phyloP scores from a whole-genome alignment of 2,888 invertebrate species.

The Protonemura montana region DNA sequence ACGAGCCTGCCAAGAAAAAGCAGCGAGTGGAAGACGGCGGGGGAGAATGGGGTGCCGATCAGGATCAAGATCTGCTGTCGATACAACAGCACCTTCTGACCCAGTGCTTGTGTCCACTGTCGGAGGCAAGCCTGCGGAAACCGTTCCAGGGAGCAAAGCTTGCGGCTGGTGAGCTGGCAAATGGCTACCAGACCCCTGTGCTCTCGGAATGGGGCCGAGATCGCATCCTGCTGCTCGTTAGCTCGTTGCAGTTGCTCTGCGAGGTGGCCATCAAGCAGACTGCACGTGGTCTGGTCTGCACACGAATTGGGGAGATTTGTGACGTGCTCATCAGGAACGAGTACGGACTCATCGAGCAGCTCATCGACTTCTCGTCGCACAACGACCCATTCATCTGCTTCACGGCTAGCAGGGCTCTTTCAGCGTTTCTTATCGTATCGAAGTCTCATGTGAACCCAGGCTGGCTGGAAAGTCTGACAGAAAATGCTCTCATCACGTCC shows the following conservation, averaged over 20 bases:
- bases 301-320: conserved; percentile 80
- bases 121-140: conserved; percentile 73
- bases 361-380: conserved; percentile 79
- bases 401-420: conserved; percentile 79
- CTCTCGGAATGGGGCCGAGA: conserved; percentile 70
- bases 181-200: conserved; percentile 54
- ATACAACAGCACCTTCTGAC: conserved; percentile 74
- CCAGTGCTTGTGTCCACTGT: conserved; percentile 80
- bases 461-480: conserved; percentile 74
- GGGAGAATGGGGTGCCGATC: conserved; percentile 55
- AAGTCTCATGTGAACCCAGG: conserved; percentile 81
- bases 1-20: conserved; percentile 87
- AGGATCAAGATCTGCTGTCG: conserved; percentile 63
- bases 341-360: conserved; percentile 83
- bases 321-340: conserved; percentile 81
- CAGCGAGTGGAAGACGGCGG: conserved; percentile 68
- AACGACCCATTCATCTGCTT: conserved; percentile 83
- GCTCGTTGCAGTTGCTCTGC: conserved; percentile 82
- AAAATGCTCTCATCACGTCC: conserved; percentile 68
- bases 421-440: conserved; percentile 83
- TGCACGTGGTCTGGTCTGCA: conserved; percentile 81
- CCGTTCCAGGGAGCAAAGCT: conserved; percentile 71
- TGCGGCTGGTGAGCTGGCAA: conserved; percentile 46
- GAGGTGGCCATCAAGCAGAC: conserved; percentile 87
- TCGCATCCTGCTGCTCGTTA: conserved; percentile 78